Percentiles rank a stretch among this genome's conserved stretches.
Evolutionary conservation across 2,797 vertebrate genomes (phyloP).

Genomic region (Sarcoramphus papa): DNA sequence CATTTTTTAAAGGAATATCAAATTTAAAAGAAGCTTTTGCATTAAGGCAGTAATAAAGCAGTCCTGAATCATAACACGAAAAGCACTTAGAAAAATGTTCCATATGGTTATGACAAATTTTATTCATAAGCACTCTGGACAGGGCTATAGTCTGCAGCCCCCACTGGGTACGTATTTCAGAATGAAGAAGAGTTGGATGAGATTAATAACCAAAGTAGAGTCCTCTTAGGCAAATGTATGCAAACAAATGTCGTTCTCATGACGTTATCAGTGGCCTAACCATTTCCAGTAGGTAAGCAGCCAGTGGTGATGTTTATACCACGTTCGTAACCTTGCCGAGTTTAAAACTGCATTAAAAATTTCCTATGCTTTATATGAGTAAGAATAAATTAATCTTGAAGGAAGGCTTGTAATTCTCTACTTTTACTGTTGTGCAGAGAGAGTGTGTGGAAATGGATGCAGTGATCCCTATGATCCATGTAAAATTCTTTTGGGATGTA

Average conservation of each 20-base stretch:
- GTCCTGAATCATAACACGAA: not conserved
- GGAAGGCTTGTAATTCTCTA: not conserved
- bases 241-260: not conserved
- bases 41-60: not conserved
- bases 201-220: not conserved
- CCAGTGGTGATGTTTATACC: not conserved
- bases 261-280: not conserved
- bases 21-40: not conserved
- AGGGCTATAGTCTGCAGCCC: not conserved
- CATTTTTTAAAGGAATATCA: not conserved
- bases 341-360: not conserved
- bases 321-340: not conserved
- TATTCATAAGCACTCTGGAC: not conserved
- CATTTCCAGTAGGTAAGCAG: not conserved
- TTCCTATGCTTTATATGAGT: not conserved
- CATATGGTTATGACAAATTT: not conserved
- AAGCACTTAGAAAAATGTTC: not conserved
- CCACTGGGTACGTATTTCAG: not conserved
- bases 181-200: not conserved
- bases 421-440: not conserved
- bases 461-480: not conserved
- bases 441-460: not conserved
- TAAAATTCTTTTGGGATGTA: not conserved
- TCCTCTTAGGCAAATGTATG: not conserved
- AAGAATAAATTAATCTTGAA: not conserved